A percentile compares a stretch with the other conserved stretches of the same genome.
These are phyloP conservation scores for Drosophila subsilvestris DNA, from an alignment of 2,888 invertebrate species.

Conservation along the genomic window DNA sequence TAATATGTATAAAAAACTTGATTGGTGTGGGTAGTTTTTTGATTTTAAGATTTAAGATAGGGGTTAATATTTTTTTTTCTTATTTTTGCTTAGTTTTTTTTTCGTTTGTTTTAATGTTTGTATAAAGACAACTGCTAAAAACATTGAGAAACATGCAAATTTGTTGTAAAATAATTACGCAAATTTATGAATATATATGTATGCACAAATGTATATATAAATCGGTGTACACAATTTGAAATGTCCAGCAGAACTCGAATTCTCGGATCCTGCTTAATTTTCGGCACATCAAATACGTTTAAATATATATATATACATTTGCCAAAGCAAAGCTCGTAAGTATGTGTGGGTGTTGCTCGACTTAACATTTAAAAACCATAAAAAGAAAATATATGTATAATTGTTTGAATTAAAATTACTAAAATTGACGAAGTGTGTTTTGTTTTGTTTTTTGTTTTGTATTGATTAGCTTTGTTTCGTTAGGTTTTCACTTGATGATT, in stretches of 20 bases:
- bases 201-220: slow-evolving; percentile 39
- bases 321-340: slow-evolving; percentile 31
- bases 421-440: slow-evolving; percentile 83
- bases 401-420: slow-evolving; percentile 71
- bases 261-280: slow-evolving; percentile 44
- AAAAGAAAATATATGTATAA: slow-evolving; percentile 55
- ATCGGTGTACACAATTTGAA: slow-evolving; percentile 23
- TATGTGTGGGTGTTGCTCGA: slow-evolving; percentile 41
- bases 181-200: slow-evolving; percentile 62
- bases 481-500: slow-evolving; percentile 42
- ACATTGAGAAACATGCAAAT: slow-evolving; percentile 85
- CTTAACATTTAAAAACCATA: slow-evolving; percentile 61
- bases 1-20: slow-evolving; percentile 55
- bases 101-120: slow-evolving; percentile 35
- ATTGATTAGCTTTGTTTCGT: slow-evolving; percentile 42
- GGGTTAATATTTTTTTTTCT: slow-evolving; percentile 57
- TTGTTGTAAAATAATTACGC: slow-evolving; percentile 69
- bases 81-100: slow-evolving; percentile 42
- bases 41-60: slow-evolving; percentile 49
- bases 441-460: slow-evolving; percentile 16
- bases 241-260: slow-evolving; percentile 14
- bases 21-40: slow-evolving; percentile 20
- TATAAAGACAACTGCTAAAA: slow-evolving; percentile 77
- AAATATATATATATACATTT: slow-evolving; percentile 42
- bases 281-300: background rate